Conservation (phyloP, 2,888 invertebrate genomes). For the Drosophila infuscata region DNA sequence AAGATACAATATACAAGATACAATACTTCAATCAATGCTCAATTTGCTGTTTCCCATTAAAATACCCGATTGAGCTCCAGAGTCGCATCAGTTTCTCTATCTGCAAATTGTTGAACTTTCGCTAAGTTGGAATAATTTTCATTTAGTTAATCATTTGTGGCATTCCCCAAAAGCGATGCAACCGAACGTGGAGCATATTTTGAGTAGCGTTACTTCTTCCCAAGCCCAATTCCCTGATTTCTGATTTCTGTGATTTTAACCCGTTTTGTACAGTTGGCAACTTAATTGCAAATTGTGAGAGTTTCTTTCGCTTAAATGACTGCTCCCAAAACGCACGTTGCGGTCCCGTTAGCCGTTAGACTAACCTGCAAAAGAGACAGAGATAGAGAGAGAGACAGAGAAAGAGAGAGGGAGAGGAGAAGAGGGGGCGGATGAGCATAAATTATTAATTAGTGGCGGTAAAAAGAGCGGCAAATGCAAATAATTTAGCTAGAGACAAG, state of each 20-base stretch:
- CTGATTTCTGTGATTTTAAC: constrained; percentile 8
- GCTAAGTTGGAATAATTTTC: neutral
- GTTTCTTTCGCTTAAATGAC: constrained; percentile 28
- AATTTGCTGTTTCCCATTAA: neutral
- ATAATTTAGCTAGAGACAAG: constrained; percentile 65
- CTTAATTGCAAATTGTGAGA: constrained; percentile 41
- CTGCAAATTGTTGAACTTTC: neutral
- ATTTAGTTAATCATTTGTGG: neutral
- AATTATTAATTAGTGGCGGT: constrained; percentile 69
- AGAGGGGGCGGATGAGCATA: constrained; percentile 45
- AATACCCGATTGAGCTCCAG: neutral
- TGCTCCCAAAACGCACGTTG: constrained; percentile 47
- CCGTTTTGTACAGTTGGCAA: constrained; percentile 19
- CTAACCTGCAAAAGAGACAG: constrained; percentile 60
- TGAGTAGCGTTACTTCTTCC: neutral
- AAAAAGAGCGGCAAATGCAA: constrained; percentile 56
- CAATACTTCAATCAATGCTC: neutral
- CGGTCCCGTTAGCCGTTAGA: constrained; percentile 61
- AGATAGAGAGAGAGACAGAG: constrained; percentile 12
- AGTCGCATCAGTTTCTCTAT: neutral
- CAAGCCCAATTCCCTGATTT: neutral
- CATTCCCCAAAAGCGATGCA: neutral
- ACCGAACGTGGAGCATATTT: neutral
- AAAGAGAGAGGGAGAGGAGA: constrained; percentile 11
- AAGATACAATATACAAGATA: too few relatives aligned